Conservation (phyloP, 2,888 invertebrate genomes). For the Chrysina gloriosa region DNA sequence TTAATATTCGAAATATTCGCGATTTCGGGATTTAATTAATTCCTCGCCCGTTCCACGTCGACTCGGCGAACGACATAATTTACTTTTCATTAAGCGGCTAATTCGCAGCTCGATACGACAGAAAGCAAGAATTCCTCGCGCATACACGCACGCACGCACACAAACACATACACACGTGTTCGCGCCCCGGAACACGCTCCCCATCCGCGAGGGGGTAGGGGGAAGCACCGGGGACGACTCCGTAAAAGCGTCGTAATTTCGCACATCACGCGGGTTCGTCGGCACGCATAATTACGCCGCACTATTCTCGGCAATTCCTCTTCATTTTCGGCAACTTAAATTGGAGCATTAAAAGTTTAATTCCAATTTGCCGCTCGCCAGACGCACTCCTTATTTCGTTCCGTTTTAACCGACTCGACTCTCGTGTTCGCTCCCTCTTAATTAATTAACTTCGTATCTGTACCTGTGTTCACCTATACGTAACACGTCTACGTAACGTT, state of each 20-base stretch:
- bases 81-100: constrained; percentile 7
- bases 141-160: not conserved
- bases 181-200: not conserved
- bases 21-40: too few species aligned
- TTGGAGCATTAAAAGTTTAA: constrained; percentile 55
- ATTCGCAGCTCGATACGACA: not conserved
- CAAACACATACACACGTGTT: not conserved
- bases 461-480: too few species aligned
- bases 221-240: not conserved
- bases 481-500: too few species aligned
- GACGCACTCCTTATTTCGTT: constrained; percentile 50
- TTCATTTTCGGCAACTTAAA: constrained; percentile 53
- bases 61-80: constrained; percentile 8
- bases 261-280: not conserved
- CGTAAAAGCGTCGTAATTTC: not conserved
- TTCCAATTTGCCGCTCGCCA: constrained; percentile 53
- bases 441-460: constrained; percentile 53
- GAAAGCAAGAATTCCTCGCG: too few species aligned
- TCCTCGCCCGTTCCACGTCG: too few species aligned
- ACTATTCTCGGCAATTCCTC: constrained; percentile 49
- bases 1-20: too few species aligned
- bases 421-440: constrained; percentile 50
- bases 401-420: constrained; percentile 43
- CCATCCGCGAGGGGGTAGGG: too few species aligned
- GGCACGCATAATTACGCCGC: constrained; percentile 37